Percentiles rank a stretch among this genome's conserved stretches.
Evolutionary conservation across 2,113 vertebrate genomes (phyloP).

Genomic region (Numenius arquata): DNA sequence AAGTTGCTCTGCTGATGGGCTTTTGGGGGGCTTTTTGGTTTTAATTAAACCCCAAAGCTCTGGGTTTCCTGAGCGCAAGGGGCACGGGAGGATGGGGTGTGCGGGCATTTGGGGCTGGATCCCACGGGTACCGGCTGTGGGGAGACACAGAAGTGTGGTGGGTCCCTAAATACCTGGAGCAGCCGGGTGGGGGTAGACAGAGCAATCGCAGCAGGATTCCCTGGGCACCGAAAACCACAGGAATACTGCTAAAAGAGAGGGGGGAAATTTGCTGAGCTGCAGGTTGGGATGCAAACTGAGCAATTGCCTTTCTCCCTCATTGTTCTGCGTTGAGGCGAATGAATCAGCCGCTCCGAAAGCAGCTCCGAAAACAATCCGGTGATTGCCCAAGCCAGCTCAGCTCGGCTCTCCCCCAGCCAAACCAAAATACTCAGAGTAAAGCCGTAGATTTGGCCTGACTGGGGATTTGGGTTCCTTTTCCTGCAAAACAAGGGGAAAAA

Average conservation of each 20-base stretch:
- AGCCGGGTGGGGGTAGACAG: fast-evolving
- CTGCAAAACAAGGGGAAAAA: no score
- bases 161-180: neutral
- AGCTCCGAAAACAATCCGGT: neutral
- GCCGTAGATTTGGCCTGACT: neutral
- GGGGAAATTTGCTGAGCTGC: neutral
- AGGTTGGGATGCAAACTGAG: neutral
- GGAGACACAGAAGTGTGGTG: neutral
- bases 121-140: fast-evolving
- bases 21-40: neutral
- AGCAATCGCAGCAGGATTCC: no score
- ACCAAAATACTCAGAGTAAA: neutral
- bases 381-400: neutral
- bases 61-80: neutral
- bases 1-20: neutral
- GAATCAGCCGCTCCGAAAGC: neutral
- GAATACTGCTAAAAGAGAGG: neutral
- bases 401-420: neutral
- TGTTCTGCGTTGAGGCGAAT: neutral
- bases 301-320: neutral
- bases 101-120: neutral
- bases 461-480: neutral
- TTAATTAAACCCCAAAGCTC: neutral
- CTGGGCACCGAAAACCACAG: neutral
- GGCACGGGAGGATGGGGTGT: neutral